Percentiles rank a stretch among this genome's conserved stretches.
Evolutionary conservation across 2,888 invertebrate genomes (phyloP).

Genomic region (Sceliomorpha sp.): DNA sequence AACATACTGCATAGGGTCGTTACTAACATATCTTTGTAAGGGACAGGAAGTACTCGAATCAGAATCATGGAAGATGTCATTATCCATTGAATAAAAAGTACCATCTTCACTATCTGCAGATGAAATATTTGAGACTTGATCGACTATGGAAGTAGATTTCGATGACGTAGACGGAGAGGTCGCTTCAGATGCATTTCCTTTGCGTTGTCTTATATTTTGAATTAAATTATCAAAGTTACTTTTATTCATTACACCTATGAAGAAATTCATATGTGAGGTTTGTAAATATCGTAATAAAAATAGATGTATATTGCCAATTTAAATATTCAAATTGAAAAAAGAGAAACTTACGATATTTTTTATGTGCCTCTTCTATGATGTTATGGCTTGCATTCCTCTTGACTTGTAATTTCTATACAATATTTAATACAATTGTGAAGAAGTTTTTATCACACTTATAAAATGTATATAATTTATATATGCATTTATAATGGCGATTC

Average conservation of each 20-base stretch:
- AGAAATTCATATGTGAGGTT: conserved; percentile 15
- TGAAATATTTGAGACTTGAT: conserved; percentile 7
- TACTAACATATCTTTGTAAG: conserved; percentile 66
- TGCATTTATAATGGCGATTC: too few species aligned
- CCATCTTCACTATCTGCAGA: conserved; percentile 14
- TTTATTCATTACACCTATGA: conserved; percentile 74
- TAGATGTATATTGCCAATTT: conserved; percentile 10
- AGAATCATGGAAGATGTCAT: conserved; percentile 60
- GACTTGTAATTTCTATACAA: conserved; percentile 69
- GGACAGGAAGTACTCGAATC: conserved; percentile 66
- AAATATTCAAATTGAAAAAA: conserved; percentile 11
- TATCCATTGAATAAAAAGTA: conserved; percentile 8
- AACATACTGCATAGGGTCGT: conserved; percentile 58
- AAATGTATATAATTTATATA: too few species aligned
- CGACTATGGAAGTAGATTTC: conserved; percentile 1
- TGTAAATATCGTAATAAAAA: conserved; percentile 2
- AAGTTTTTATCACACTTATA: too few species aligned
- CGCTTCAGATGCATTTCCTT: neutral
- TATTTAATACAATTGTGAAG: too few species aligned
- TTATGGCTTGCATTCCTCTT: conserved; percentile 76
- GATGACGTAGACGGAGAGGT: neutral
- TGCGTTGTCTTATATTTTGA: conserved; percentile 67
- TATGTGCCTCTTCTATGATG: conserved; percentile 77
- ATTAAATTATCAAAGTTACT: conserved; percentile 74
- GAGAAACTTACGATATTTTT: conserved; percentile 73